Percentiles rank a stretch among this genome's conserved stretches.
Conservation (phyloP, 2,113 vertebrate genomes). For the Salvelinus fontinalis region DNA sequence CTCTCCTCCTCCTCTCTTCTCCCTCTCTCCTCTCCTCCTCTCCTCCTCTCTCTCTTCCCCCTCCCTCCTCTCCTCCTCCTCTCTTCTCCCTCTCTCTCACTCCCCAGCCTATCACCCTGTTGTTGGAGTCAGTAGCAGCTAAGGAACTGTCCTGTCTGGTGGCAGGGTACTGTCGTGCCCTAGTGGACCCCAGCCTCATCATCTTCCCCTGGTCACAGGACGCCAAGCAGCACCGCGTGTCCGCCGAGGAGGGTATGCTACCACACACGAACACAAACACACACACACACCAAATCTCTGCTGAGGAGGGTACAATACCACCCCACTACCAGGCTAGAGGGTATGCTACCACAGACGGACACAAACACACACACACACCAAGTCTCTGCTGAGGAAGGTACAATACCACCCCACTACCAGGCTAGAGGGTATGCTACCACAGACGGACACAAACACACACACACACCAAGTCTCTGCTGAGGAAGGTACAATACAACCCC, state of each 20-base stretch:
- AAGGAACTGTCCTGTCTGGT: conserved; percentile 93
- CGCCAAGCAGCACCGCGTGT: conserved; percentile 79
- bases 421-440: too few species aligned
- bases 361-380: too few species aligned
- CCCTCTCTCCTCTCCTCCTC: neutral
- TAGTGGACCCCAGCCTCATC: conserved; percentile 78
- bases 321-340: too few species aligned
- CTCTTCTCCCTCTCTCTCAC: neutral
- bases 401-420: too few species aligned
- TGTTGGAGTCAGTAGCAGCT: conserved; percentile 87
- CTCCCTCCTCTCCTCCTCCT: neutral
- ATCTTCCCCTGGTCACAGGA: conserved; percentile 84
- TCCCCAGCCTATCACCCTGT: conserved; percentile 84
- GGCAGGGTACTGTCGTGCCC: conserved; percentile 85
- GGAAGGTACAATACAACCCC: too few species aligned
- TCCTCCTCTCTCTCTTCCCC: too few species aligned
- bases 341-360: neutral
- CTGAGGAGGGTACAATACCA: conserved; percentile 87
- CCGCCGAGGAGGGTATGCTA: conserved; percentile 90
- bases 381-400: too few species aligned
- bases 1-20: too few species aligned
- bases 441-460: too few species aligned
- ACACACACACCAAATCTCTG: conserved; percentile 12
- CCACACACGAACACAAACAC: too few species aligned
- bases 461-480: too few species aligned